phyloP scores from a whole-genome alignment of 2,888 invertebrate species.

The Nephrotoma flavescens region DNA sequence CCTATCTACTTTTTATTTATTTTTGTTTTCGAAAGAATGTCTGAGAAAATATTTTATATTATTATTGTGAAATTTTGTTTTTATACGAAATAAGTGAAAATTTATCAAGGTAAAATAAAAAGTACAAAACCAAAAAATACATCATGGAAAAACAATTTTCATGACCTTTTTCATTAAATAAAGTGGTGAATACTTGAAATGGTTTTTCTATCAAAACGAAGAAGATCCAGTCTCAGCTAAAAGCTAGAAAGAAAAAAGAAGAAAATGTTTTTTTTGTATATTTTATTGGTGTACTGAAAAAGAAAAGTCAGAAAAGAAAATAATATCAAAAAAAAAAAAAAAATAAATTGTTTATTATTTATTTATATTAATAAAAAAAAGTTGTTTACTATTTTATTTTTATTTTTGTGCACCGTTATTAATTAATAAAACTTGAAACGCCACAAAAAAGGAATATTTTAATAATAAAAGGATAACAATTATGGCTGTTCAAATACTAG shows the following conservation, averaged over 20 bases:
- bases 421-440: background rate
- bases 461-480: background rate
- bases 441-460: background rate
- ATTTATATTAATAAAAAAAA: background rate
- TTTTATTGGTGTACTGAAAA: background rate
- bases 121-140: background rate
- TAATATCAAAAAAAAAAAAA: background rate
- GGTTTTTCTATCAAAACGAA: background rate
- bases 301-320: background rate
- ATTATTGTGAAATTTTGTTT: background rate
- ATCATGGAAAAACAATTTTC: background rate
- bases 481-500: constrained; percentile 41
- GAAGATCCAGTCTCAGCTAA: background rate
- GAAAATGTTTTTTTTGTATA: background rate
- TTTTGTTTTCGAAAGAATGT: background rate
- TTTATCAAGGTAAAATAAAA: background rate
- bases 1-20: background rate
- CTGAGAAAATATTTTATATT: background rate
- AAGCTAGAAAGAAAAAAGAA: background rate
- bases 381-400: background rate
- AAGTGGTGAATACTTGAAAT: background rate
- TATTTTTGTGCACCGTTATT: background rate
- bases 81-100: background rate
- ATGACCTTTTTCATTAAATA: background rate
- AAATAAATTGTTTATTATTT: background rate